Conservation (phyloP, 2,888 invertebrate genomes). For the Cantharis flavilabris region DNA sequence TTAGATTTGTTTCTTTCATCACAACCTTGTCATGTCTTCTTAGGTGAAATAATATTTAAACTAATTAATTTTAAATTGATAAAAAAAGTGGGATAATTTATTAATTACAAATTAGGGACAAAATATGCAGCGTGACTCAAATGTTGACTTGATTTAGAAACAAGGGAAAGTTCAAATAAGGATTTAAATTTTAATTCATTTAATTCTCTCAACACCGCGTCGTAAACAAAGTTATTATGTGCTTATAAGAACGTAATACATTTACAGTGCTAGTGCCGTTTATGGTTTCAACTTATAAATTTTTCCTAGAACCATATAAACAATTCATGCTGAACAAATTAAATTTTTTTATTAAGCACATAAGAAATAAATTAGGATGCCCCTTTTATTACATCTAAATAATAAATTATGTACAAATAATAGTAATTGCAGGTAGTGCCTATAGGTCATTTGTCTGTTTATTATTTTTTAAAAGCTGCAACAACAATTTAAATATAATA, state of each 20-base stretch:
- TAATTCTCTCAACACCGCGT: neutral
- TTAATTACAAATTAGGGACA: neutral
- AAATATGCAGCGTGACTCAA: neutral
- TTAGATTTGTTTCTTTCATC: no score
- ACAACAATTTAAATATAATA: neutral
- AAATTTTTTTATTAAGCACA: neutral
- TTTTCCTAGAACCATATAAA: neutral
- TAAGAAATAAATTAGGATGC: neutral
- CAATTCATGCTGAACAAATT: neutral
- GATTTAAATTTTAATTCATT: conserved; percentile 1
- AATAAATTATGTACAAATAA: neutral
- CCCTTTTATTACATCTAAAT: neutral
- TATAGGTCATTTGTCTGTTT: neutral
- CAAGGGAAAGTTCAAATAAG: neutral
- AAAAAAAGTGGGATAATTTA: neutral
- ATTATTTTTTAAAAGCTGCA: neutral
- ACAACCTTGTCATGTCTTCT: no score
- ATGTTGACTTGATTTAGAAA: neutral
- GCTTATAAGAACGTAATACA: conserved; percentile 1
- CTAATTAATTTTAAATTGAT: neutral
- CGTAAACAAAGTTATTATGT: conserved; percentile 4
- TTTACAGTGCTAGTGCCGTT: neutral
- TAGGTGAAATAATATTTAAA: neutral
- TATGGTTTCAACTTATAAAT: neutral
- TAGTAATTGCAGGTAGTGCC: neutral